Base-by-base conservation (phyloP, 1,140 invertebrate species). In the Heterodera carotae region DNA sequence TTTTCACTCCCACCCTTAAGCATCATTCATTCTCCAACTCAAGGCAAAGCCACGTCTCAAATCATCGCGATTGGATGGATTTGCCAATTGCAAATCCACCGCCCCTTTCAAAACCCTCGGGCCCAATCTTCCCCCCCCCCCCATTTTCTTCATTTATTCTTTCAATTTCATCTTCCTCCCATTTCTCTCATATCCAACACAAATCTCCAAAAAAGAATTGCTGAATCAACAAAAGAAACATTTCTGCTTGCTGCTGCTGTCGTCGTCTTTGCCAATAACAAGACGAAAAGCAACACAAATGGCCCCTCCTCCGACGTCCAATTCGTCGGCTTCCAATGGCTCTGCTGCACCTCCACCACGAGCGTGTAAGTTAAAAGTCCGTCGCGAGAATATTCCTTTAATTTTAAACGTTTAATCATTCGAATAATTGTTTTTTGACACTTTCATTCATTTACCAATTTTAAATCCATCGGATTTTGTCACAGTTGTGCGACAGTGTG, bases 401-500 rank as follows among this genome's bases (percentile, higher is more conserved):
- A n/a, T n/a, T n/a, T n/a, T n/a, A n/a, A n/a, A n/a, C n/a, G n/a
- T n/a, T n/a, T n/a, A n/a, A n/a, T n/a, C n/a, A n/a, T n/a, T n/a
- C n/a, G n/a, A n/a, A n/a, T n/a, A n/a, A n/a, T n/a, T n/a, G n/a
- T n/a, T n/a, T n/a, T n/a, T n/a, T n/a, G n/a, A n/a, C n/a, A n/a
- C n/a, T 25, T 62, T 31, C 18, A 7, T 62, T 62, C 18, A 6
- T 62, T 62, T 25, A 15, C 60, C 5, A 62, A 12, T 3, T 10
- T 6, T 12, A 25, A 29, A 29, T 31, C 62, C 1, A 27, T 66
- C 12, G 15, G 8, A 18, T 29, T 12, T 27, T 6, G 29, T 31
- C n/a, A 31, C 56, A 74, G 72, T 74, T 74, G 72, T 74, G 33
- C 72, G 56, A 18, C 72, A 74, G 12, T 74, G 72, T 36, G 72